phyloP scores from a whole-genome alignment of 2,888 invertebrate genomes.

The Ethmia dodecea region DNA sequence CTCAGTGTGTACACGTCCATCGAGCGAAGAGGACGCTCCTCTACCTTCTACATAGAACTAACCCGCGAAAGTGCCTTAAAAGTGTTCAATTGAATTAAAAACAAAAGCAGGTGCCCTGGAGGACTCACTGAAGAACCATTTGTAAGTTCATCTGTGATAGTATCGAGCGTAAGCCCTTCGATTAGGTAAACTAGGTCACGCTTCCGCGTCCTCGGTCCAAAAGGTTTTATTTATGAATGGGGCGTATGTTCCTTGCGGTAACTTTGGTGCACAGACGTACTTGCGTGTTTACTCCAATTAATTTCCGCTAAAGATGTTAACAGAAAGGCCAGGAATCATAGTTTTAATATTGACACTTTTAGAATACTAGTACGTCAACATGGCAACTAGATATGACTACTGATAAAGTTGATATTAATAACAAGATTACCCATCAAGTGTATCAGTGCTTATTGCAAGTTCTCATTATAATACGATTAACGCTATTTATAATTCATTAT shows the following conservation, averaged over 20 bases:
- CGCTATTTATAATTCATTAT: too few species aligned
- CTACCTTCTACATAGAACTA: constrained; percentile 22
- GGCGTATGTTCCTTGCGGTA: constrained; percentile 32
- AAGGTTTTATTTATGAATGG: constrained; percentile 60
- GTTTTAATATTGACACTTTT: too few species aligned
- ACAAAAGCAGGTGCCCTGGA: constrained; percentile 44
- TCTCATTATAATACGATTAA: too few species aligned
- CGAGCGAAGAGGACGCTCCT: constrained; percentile 49
- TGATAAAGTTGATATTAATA: too few species aligned
- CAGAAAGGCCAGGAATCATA: too few species aligned
- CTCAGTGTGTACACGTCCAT: constrained; percentile 57
- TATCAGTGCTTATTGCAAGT: too few species aligned
- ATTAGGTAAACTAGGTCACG: constrained; percentile 59
- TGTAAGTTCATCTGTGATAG: constrained; percentile 45
- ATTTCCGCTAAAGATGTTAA: too few species aligned
- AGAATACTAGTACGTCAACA: too few species aligned
- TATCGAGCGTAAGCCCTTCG: constrained; percentile 22
- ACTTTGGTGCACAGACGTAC: not conserved
- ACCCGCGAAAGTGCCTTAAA: constrained; percentile 43
- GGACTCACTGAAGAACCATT: constrained; percentile 53
- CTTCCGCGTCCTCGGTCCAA: constrained; percentile 62
- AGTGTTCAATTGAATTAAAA: constrained; percentile 32
- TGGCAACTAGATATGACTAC: too few species aligned
- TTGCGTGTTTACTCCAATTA: too few species aligned
- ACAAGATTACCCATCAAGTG: too few species aligned